Base-by-base conservation (phyloP, 2,888 invertebrate genomes). In the Dasypogon diadema region DNA sequence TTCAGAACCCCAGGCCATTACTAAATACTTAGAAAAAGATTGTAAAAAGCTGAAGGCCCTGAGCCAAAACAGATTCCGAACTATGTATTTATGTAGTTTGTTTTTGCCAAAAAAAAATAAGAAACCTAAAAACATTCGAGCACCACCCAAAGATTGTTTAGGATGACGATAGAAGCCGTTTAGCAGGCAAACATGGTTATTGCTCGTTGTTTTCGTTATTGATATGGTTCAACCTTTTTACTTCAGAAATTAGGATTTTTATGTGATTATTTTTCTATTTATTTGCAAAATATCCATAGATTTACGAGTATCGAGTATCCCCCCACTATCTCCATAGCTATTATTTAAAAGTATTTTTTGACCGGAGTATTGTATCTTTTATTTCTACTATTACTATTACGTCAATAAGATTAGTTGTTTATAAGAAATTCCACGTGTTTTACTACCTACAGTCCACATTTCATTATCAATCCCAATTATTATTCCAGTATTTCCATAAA, bases 301-400 rank as follows among this genome's bases (percentile, higher is more conserved):
- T 42, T 42, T 1, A 42, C 12, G 12, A 42, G n/a, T n/a, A 37
- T 60, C 16, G 10, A 18, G 12, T 37, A 18, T 12, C 42, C 12
- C 60, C 34, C 10, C 21, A n/a, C 10, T 37, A 60, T 18, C 21
- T 22, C 10, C 18, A 60, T 37, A 60, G 60, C 60, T 60, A 60
- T 60, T 60, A 21, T 60, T 34, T 60, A 60, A 60, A 60, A 37
- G 60, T 60, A 60, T 60, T 60, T 58, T 60, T 60, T 60, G 21
- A 60, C 34, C 37, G 34, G 60, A 60, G 60, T 60, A 60, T 68
- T 68, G 60, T 37, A 60, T 46, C 16, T 34, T 68, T 68, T 68
- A 48, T 68, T 68, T 68, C 48, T 68, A 42, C 42, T 42, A 55
- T 56, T 3, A 42, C 5, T 30, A 30, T 30, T 30, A 42, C 42